Evolutionary conservation across 2,888 invertebrate genomes (phyloP).

Genomic region (Pimpla rufipes): DNA sequence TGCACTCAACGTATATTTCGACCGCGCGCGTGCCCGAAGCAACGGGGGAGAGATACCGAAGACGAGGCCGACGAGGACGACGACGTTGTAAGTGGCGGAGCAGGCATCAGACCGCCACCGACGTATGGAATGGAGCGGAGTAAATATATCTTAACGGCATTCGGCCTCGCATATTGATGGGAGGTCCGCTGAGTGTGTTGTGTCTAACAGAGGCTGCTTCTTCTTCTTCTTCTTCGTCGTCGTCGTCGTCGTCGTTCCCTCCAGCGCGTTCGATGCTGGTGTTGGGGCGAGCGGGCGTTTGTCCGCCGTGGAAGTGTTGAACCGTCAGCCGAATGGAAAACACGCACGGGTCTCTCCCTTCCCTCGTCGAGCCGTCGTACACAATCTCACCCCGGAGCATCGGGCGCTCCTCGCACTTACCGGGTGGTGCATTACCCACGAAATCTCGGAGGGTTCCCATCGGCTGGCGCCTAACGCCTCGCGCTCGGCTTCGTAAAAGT

Average conservation of each 20-base stretch:
- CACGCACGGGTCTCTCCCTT: neutral
- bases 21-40: constrained; percentile 63
- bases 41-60: constrained; percentile 4
- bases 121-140: constrained; percentile 79
- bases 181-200: constrained; percentile 84
- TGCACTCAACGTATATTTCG: constrained; percentile 82
- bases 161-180: constrained; percentile 82
- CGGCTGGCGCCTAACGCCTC: constrained; percentile 50
- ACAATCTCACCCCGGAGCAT: constrained; percentile 23
- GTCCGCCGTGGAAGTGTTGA: constrained; percentile 4
- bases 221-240: constrained; percentile 1
- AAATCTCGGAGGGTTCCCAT: constrained; percentile 55
- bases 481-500: neutral
- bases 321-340: constrained; percentile 27
- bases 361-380: neutral
- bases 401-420: constrained; percentile 44
- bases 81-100: constrained; percentile 64
- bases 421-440: constrained; percentile 60
- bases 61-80: constrained; percentile 34
- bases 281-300: neutral
- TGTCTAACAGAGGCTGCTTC: constrained; percentile 82
- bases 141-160: constrained; percentile 84
- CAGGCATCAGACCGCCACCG: constrained; percentile 69
- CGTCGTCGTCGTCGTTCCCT: constrained; percentile 60
- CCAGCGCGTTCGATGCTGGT: constrained; percentile 36